Conservation (phyloP, 2,888 invertebrate species). For the Parascotia fuliginaria region DNA sequence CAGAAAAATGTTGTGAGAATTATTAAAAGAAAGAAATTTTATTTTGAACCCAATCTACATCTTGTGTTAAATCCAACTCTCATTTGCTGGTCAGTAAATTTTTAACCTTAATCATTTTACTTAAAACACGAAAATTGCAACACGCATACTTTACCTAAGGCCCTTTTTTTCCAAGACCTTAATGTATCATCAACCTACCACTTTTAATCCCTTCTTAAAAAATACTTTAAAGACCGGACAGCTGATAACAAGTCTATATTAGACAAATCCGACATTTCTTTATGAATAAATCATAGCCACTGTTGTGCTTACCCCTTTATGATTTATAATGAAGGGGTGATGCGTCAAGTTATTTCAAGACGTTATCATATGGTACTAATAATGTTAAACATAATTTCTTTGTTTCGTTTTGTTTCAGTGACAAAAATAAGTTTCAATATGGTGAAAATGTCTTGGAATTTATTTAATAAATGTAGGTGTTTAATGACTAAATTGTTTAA, state of each 20-base stretch:
- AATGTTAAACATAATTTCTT: slow-evolving; percentile 34
- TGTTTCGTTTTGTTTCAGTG: slow-evolving; percentile 12
- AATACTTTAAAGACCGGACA: slow-evolving; percentile 18
- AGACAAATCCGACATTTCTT: slow-evolving; percentile 24
- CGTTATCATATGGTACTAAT: slow-evolving; percentile 46
- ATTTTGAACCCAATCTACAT: no score
- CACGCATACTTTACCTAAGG: no score
- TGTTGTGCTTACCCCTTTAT: slow-evolving; percentile 50
- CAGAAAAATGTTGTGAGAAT: no score
- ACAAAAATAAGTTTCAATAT: slow-evolving; percentile 1
- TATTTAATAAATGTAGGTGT: not conserved
- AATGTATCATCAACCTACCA: not conserved
- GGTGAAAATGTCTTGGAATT: not conserved
- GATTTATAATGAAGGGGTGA: slow-evolving; percentile 61
- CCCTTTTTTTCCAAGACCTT: no score
- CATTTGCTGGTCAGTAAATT: no score
- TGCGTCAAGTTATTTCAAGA: slow-evolving; percentile 32
- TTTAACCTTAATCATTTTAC: no score
- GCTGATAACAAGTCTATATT: slow-evolving; percentile 31
- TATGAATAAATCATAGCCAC: slow-evolving; percentile 57
- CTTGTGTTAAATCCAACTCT: no score
- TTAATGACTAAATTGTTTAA: no score
- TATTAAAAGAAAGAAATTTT: no score
- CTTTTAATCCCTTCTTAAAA: not conserved
- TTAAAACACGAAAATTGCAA: no score